Conservation (phyloP, 2,888 invertebrate species). For the Pinctada fucata region DNA sequence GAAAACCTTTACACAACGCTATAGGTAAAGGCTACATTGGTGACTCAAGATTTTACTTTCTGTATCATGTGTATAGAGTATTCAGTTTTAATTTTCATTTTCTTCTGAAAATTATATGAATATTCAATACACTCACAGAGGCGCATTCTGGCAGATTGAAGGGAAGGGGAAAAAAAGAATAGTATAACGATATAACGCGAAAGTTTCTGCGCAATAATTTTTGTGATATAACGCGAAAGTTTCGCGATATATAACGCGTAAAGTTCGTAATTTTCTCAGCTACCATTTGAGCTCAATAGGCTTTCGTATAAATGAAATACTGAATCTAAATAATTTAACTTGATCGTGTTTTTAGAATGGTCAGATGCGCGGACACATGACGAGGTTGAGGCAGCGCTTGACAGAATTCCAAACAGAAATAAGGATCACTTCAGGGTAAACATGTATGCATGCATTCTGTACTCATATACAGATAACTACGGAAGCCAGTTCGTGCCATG, state of each 20-base stretch:
- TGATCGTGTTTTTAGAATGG: neutral
- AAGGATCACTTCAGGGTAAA: constrained; percentile 26
- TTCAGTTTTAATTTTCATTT: neutral
- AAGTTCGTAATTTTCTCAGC: no score
- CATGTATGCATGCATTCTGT: neutral
- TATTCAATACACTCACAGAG: neutral
- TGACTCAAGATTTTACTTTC: no score
- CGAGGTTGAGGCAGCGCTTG: constrained; percentile 11
- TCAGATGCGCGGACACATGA: constrained; percentile 10
- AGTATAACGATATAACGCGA: neutral
- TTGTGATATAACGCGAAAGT: neutral
- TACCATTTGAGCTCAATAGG: no score
- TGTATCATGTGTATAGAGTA: neutral
- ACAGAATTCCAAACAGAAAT: constrained; percentile 15
- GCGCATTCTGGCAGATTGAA: no score
- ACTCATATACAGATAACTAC: no score
- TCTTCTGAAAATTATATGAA: neutral
- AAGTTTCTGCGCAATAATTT: no score
- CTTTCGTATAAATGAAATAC: no score
- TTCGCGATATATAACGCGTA: no score
- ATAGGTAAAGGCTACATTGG: constrained; percentile 8
- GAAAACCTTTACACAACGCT: constrained; percentile 19
- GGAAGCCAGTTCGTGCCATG: no score
- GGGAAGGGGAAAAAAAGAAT: no score
- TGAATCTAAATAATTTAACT: no score